Evolutionary conservation across 2,888 invertebrate genomes (phyloP), one percentile per base, ranked within the genome.

Genomic region (Tetragonula carbonaria): DNA sequence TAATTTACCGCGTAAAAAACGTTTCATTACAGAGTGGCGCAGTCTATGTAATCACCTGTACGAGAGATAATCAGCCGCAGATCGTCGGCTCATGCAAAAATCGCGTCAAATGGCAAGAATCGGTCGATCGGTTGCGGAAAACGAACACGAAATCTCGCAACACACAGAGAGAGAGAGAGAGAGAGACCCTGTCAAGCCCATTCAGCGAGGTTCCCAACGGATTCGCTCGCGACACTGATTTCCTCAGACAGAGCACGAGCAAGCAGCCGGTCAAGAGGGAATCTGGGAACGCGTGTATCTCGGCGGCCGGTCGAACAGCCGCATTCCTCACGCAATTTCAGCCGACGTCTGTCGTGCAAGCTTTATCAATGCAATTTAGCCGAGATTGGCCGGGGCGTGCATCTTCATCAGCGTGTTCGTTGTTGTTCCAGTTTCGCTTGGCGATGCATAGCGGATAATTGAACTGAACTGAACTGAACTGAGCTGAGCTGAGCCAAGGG

Each of bases 331-430:
- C 33, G 77, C 72, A 79, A 86, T 80, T 75, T 83, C 78, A 51
- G 66, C 21, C 71, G 80, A 66, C 70, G 70, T 75, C 33, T 73
- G 50, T 66, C 76, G 74, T 72, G 75, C 74, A 74, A 82, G 81
- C 85, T 81, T 86, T 80, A 84, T 88, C 87, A 86, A 80, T 68
- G 84, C 78, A 84, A 67, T 84, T 74, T 74, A 70, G 16, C 65
- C 38, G 65, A 79, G 73, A 88, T 88, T 79, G 70, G 53, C 67
- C 70, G 74, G 75, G 53, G 45, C 45, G 45, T 14, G 72, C 72
- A 78, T 86, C 86, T 78, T 74, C 73, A 78, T 72, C 72, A 62
- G 62, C 74, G 45, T 28, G 57, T 38, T 70, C 59, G 73, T 87
- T 77, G 80, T 83, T 78, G 80, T 83, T 80, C 77, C 59, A 70